Conservation (phyloP, 2,888 invertebrate genomes). For the Troilus luridus region DNA sequence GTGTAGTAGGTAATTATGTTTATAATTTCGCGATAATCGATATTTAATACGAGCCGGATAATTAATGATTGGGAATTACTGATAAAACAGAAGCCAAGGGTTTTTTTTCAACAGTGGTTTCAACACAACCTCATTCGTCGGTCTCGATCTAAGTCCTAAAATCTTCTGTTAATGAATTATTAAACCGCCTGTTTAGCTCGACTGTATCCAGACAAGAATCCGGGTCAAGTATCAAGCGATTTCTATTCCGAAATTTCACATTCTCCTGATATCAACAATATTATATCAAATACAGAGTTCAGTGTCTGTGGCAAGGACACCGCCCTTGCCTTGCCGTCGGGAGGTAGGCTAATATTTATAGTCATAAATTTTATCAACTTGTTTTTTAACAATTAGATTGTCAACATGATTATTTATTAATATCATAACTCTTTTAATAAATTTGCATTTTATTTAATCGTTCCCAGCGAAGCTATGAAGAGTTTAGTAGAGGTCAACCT, state of each 20-base stretch:
- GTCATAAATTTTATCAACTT: neutral
- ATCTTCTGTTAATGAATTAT: conserved; percentile 15
- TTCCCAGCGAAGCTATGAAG: neutral
- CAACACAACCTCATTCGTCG: neutral
- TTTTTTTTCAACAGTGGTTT: neutral
- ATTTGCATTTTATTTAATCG: neutral
- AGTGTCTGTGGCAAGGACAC: conserved; percentile 21
- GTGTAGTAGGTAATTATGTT: neutral
- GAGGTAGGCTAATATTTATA: neutral
- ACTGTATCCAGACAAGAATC: neutral
- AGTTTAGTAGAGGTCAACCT: neutral
- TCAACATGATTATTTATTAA: conserved; percentile 6
- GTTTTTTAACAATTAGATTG: neutral
- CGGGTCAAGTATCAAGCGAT: conserved; percentile 19
- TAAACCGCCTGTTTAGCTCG: neutral
- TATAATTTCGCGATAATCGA: neutral
- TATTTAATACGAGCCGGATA: neutral
- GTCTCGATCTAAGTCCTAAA: neutral
- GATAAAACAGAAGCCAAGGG: neutral
- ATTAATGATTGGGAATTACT: neutral
- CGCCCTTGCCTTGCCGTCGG: neutral
- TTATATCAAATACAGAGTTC: neutral
- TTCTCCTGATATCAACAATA: neutral
- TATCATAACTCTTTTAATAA: neutral
- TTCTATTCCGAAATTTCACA: neutral